Evolutionary conservation across 2,888 invertebrate species (phyloP), one percentile per base, ranked within the genome.

Genomic region (Melanchra persicariae): DNA sequence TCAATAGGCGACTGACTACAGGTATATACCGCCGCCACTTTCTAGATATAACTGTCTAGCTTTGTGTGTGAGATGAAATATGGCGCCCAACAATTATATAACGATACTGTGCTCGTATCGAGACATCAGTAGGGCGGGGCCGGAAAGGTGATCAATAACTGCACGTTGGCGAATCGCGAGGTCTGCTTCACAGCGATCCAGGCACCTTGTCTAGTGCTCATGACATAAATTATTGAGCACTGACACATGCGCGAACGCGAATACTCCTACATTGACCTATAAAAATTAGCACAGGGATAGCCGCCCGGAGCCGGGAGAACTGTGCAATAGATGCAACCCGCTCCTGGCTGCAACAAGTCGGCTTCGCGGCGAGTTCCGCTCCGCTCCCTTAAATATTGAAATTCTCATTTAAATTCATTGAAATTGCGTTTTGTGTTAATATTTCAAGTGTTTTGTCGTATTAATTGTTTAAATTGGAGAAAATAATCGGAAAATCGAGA

Each of bases 171-270:
- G 54, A 55, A 59, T 22, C 7, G 37, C 22, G 37, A 43, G 54
- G 62, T 51, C 17, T 24, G 22, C 24, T 22, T 71, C 64, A 30
- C 40, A 30, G 30, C 34, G n/a, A 71, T 69, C 70, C 47, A 74
- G 82, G 60, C 49, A 61, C 70, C 37, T 57, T 26, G 30, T 62
- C 74, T 64, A 79, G 73, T 71, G 65, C 63, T 73, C 69, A 73
- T 75, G 75, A 63, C 69, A 76, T 76, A 76, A 72, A 67, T 79
- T 72, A 80, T 75, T 74, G 63, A 47, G 55, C 57, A 71, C 75
- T 63, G 80, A 84, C 71, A 80, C 85, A 84, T 84, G 83, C 85
- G 84, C 85, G 62, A 75, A 74, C 19, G 37, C 15, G 22, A 37
- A 57, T 57, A 40, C 40, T 12, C 37, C 2, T 40, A 57, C 37